phyloP scores from a whole-genome alignment of 2,113 vertebrate genomes.

The Ageneiosus marmoratus region DNA sequence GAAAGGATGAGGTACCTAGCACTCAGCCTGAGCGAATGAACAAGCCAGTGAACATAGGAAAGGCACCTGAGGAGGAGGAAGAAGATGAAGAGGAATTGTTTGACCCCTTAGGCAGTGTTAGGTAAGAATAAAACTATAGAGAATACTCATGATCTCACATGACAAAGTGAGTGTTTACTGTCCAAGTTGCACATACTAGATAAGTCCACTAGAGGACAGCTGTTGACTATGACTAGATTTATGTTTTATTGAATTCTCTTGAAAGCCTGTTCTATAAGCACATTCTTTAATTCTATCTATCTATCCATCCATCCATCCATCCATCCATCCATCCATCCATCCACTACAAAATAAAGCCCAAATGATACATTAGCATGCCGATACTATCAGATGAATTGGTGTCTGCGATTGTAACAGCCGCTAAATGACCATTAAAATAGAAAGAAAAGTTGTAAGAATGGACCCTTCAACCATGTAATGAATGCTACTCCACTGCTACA shows the following conservation, averaged over 20 bases:
- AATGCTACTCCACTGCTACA: too few relatives aligned
- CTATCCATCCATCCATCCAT: too few relatives aligned
- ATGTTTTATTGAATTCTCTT: not conserved
- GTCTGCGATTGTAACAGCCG: too few relatives aligned
- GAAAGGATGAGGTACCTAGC: conserved; percentile 60
- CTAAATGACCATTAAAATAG: too few relatives aligned
- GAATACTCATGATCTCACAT: not conserved
- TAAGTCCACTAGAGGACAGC: conserved; percentile 5
- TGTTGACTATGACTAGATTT: not conserved
- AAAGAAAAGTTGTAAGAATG: too few relatives aligned
- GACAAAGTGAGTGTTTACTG: not conserved
- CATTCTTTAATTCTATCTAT: too few relatives aligned
- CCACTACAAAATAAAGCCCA: too few relatives aligned
- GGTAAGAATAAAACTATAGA: conserved; percentile 62
- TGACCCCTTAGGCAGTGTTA: conserved; percentile 81
- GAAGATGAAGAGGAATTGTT: conserved; percentile 72
- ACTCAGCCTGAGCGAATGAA: conserved; percentile 17
- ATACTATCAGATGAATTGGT: too few relatives aligned
- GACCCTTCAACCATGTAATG: too few relatives aligned
- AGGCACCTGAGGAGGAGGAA: conserved; percentile 54
- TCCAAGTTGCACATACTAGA: not conserved
- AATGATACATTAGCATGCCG: too few relatives aligned
- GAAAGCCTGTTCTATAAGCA: not conserved
- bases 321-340: too few relatives aligned
- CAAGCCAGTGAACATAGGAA: conserved; percentile 9